These are phyloP conservation scores for Drosophila recens DNA, from an alignment of 2,888 invertebrate genomes.

Conservation along the genomic window DNA sequence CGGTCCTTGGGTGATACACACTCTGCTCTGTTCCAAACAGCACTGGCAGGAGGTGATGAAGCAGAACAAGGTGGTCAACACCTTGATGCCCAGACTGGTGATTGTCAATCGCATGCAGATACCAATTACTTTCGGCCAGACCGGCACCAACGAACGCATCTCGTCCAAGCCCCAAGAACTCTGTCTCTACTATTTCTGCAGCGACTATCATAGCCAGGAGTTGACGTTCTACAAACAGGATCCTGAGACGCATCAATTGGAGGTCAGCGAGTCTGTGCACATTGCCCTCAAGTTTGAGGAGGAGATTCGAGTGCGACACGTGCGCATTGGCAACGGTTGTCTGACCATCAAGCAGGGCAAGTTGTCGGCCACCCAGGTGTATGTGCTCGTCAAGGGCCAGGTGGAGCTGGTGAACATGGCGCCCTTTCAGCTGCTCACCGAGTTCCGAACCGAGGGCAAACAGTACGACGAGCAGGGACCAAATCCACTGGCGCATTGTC, in stretches of 20 bases:
- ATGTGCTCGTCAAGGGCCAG: slow-evolving; percentile 89
- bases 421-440: slow-evolving; percentile 72
- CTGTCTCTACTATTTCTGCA: slow-evolving; percentile 87
- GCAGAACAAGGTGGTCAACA: slow-evolving; percentile 46
- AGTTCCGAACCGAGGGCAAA: slow-evolving; percentile 67
- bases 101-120: slow-evolving; percentile 90
- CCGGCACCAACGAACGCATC: slow-evolving; percentile 90
- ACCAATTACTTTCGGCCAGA: slow-evolving; percentile 90
- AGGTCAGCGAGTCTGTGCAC: slow-evolving; percentile 73
- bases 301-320: slow-evolving; percentile 72
- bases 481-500: slow-evolving; percentile 49
- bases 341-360: slow-evolving; percentile 87
- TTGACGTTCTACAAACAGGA: slow-evolving; percentile 85
- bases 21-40: slow-evolving; percentile 81
- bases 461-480: slow-evolving; percentile 41
- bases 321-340: slow-evolving; percentile 85
- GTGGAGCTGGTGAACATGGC: slow-evolving; percentile 88
- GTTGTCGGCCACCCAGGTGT: slow-evolving; percentile 89
- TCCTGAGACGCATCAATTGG: slow-evolving; percentile 49
- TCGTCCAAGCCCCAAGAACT: slow-evolving; percentile 88
- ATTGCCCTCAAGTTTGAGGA: slow-evolving; percentile 77
- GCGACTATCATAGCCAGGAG: slow-evolving; percentile 85
- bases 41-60: slow-evolving; percentile 80
- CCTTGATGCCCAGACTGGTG: slow-evolving; percentile 88
- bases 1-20: slow-evolving; percentile 87